Conservation (phyloP, 1,140 invertebrate genomes). For the Drosophila guanche region DNA sequence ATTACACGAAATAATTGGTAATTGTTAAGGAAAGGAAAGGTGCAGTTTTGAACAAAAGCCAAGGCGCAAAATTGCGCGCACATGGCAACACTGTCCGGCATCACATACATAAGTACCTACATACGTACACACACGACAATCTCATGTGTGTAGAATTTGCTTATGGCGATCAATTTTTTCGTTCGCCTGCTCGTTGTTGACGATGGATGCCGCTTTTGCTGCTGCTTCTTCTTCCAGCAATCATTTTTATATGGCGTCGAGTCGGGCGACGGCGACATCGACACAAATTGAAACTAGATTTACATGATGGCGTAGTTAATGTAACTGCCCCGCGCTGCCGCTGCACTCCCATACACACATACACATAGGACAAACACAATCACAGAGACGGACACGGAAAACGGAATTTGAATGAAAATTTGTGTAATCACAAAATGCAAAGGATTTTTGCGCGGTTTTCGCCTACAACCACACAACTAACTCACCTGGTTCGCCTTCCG, state of each 20-base stretch:
- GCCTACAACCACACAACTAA: constrained; percentile 13
- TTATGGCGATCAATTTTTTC: constrained; percentile 80
- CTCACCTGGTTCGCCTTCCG: constrained; percentile 92
- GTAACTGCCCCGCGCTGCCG: constrained; percentile 16
- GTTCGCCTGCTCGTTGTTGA: constrained; percentile 40
- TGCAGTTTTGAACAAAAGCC: constrained; percentile 47
- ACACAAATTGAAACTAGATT: constrained; percentile 75
- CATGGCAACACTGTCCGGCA: constrained; percentile 71
- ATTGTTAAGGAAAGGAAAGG: constrained; percentile 37
- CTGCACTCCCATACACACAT: constrained; percentile 31
- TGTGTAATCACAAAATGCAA: constrained; percentile 50
- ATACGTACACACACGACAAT: constrained; percentile 19
- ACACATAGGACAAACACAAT: background rate
- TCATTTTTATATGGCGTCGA: constrained; percentile 59
- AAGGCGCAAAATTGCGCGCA: constrained; percentile 76
- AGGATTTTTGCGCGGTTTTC: constrained; percentile 67
- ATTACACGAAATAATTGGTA: constrained; percentile 40
- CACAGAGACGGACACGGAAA: constrained; percentile 5
- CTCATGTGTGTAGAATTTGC: constrained; percentile 67
- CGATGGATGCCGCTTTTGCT: constrained; percentile 47
- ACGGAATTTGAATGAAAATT: constrained; percentile 37
- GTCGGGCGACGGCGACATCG: constrained; percentile 1
- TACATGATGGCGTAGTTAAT: constrained; percentile 72
- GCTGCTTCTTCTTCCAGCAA: constrained; percentile 38
- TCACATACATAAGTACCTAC: constrained; percentile 36